Base-by-base conservation (phyloP, 2,113 vertebrate genomes). In the Petaurus breviceps region DNA sequence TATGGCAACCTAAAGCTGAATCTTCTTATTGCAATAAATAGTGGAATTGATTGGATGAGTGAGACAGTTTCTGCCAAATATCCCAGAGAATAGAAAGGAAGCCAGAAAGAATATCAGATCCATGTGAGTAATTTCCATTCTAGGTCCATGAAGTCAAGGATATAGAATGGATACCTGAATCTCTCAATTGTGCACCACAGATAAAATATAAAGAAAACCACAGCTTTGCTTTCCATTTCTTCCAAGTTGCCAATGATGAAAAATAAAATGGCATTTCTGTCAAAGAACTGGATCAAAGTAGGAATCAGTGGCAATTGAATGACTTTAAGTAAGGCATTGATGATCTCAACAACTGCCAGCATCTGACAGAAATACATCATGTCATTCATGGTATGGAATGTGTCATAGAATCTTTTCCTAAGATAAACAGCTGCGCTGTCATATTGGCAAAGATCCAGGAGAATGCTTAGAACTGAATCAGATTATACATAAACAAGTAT, bases 391-490 rank as follows among this genome's bases (percentile, higher is more conserved):
- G 98, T 99, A 98, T 99, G 99, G 98, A 99, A 99, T 0, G 99
- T 99, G 96, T 99, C 99, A 5, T 99, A 99, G 99, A 99, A 98
- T 99, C 99, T 99, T 99, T 98, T 93, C 99, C 99, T 47, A 99
- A 98, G 95, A 99, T 99, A 95, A 99, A 99, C 57, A 99, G 99
- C 16, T 99, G 99, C 93, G 99, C 99, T 1, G 99, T 99, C 99
- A 99, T 99, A 98, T 99, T 99, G 97, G 99, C 98, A 97, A 99
- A 99, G 97, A 99, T 99, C 99, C 99, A 99, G 11, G 99, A 99
- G 98, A 99, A 99, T 52, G 99, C 99, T 97, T 99, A 98, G 96
- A 99, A 99, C 98, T 99, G 99, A 5, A 99, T 99, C 11, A 99
- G 98, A 96, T 99, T 99, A 93, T 99, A 99, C 96, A 99, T 98